phyloP scores from a whole-genome alignment of 1,140 invertebrate species.

The Drosophila lacteicornis region DNA sequence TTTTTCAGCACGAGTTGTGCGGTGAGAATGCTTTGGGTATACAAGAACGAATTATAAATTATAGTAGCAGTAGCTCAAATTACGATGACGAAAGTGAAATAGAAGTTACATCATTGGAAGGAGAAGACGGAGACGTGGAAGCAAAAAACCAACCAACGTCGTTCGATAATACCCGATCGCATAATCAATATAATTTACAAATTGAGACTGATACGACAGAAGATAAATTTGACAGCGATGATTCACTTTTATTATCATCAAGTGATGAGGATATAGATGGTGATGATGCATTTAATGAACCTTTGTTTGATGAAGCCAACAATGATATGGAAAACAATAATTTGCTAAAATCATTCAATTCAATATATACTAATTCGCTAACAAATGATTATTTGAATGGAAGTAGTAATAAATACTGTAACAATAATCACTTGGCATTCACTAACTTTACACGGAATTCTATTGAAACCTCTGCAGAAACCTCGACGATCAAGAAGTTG shows the following conservation, averaged over 20 bases:
- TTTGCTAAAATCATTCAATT: constrained; percentile 71
- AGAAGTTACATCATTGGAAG: constrained; percentile 15
- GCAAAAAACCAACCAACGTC: constrained; percentile 1
- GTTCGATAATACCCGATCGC: not conserved
- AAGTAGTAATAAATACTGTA: constrained; percentile 51
- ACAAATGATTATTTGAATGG: constrained; percentile 54
- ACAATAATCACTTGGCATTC: constrained; percentile 60
- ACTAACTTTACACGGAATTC: constrained; percentile 9
- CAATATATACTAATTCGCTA: constrained; percentile 46
- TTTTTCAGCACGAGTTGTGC: constrained; percentile 66
- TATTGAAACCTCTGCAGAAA: not conserved
- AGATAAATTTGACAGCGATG: constrained; percentile 4
- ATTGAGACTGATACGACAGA: constrained; percentile 51
- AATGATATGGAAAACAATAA: constrained; percentile 62
- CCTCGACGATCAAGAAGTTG: not conserved
- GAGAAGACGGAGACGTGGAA: not conserved
- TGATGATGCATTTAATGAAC: constrained; percentile 1
- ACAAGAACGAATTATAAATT: constrained; percentile 56
- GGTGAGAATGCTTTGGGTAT: constrained; percentile 20
- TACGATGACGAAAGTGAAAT: constrained; percentile 53
- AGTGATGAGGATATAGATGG: constrained; percentile 22
- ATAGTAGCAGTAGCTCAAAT: constrained; percentile 70
- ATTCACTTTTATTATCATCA: constrained; percentile 27
- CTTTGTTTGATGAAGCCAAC: not conserved
- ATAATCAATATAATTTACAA: constrained; percentile 24